Percentiles rank a stretch among this genome's conserved stretches.
Evolutionary conservation across 2,797 vertebrate species (phyloP).

Genomic region (Scolopax bukidnonensis): DNA sequence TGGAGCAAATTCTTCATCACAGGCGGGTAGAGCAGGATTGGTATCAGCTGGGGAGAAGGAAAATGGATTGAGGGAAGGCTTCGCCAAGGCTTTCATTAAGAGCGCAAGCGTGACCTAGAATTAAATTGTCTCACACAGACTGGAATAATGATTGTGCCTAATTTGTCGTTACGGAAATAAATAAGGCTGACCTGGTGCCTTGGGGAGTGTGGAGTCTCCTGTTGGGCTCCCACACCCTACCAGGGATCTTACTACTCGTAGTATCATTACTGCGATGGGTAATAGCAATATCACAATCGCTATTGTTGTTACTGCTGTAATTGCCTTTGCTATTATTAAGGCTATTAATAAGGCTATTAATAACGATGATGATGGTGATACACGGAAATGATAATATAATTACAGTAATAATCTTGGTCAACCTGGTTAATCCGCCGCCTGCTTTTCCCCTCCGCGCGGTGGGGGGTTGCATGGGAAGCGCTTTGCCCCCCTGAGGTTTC

Average conservation of each 20-base stretch:
- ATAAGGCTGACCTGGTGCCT: constrained; percentile 53
- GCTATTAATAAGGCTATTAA: constrained; percentile 66
- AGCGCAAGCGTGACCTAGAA: constrained; percentile 58
- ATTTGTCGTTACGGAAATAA: constrained; percentile 66
- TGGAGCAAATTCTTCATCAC: background rate
- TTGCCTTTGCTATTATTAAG: constrained; percentile 53
- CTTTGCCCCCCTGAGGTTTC: background rate
- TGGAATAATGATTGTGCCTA: constrained; percentile 61
- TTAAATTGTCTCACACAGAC: constrained; percentile 65
- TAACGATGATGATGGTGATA: background rate
- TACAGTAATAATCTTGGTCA: constrained; percentile 43
- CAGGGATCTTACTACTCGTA: constrained; percentile 13
- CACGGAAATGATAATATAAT: constrained; percentile 21
- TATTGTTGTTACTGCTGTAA: constrained; percentile 24
- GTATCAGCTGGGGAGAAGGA: constrained; percentile 48
- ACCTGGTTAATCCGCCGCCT: constrained; percentile 17
- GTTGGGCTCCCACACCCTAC: background rate
- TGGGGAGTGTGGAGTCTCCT: constrained; percentile 51
- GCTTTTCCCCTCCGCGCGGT: background rate
- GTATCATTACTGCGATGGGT: background rate
- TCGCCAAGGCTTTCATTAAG: constrained; percentile 68
- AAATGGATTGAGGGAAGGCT: constrained; percentile 65
- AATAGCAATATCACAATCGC: background rate
- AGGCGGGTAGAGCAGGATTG: background rate
- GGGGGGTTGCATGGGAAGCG: background rate